phyloP scores from a whole-genome alignment of 2,113 vertebrate genomes.

The Trogon surrucura region DNA sequence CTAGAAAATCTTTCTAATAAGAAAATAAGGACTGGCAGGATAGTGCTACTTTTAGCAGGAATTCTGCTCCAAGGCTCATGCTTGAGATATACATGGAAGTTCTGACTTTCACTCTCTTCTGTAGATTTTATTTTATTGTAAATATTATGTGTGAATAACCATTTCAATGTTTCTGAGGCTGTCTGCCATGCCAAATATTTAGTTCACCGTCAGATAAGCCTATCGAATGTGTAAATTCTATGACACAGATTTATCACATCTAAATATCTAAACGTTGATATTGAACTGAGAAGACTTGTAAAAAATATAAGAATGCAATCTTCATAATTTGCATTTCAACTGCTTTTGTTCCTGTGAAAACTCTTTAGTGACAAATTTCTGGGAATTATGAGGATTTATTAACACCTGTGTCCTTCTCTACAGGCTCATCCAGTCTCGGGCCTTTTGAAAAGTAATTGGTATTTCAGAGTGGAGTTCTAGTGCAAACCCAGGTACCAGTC shows the following conservation, averaged over 20 bases:
- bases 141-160: neutral
- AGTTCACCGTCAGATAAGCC: neutral
- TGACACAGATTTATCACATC: neutral
- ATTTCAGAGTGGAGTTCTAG: neutral
- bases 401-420: neutral
- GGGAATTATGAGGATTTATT: neutral
- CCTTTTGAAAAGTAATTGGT: neutral
- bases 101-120: constrained; percentile 35
- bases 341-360: neutral
- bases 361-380: neutral
- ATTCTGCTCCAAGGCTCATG: neutral
- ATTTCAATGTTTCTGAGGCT: constrained; percentile 9
- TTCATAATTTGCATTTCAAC: neutral
- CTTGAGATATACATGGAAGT: neutral
- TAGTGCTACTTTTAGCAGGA: constrained; percentile 38
- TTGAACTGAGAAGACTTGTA: neutral
- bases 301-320: neutral
- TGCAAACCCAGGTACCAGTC: neutral
- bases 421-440: neutral
- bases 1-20: constrained; percentile 13
- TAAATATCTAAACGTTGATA: neutral
- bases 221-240: neutral
- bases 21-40: constrained; percentile 34
- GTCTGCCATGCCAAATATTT: neutral
- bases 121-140: constrained; percentile 24